Percentiles rank a stretch among this genome's conserved stretches.
Conservation (phyloP, 2,888 invertebrate species). For the Cryptophagus acutangulus region DNA sequence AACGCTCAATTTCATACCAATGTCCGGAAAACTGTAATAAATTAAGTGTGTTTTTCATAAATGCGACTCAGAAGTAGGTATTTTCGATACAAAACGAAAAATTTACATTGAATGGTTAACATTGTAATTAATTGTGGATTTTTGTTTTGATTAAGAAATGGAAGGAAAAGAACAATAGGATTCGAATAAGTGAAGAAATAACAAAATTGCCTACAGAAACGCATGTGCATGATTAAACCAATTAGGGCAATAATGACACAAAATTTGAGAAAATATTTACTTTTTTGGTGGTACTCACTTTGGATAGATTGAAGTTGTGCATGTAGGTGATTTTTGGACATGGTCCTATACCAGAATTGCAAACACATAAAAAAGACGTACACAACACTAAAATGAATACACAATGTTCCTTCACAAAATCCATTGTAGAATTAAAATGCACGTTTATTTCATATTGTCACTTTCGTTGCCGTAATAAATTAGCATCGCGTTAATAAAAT, state of each 20-base stretch:
- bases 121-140: too few species aligned
- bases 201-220: too few species aligned
- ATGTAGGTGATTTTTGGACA: conserved; percentile 65
- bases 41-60: not conserved
- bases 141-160: too few species aligned
- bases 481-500: conserved; percentile 13
- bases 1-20: conserved; percentile 73
- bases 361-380: conserved; percentile 17
- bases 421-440: conserved; percentile 24
- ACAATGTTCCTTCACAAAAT: conserved; percentile 21
- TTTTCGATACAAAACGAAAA: too few species aligned
- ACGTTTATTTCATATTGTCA: too few species aligned
- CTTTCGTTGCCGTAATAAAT: conserved; percentile 19
- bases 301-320: conserved; percentile 60
- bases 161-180: too few species aligned
- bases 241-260: not conserved
- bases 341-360: conserved; percentile 57
- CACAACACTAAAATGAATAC: conserved; percentile 20
- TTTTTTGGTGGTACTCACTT: conserved; percentile 51
- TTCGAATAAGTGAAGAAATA: too few species aligned
- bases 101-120: too few species aligned
- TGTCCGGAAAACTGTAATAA: conserved; percentile 57
- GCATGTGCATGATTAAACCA: too few species aligned
- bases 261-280: conserved; percentile 5
- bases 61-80: conserved; percentile 2